Conservation (phyloP, 2,113 vertebrate genomes). For the Serilophus lunatus region DNA sequence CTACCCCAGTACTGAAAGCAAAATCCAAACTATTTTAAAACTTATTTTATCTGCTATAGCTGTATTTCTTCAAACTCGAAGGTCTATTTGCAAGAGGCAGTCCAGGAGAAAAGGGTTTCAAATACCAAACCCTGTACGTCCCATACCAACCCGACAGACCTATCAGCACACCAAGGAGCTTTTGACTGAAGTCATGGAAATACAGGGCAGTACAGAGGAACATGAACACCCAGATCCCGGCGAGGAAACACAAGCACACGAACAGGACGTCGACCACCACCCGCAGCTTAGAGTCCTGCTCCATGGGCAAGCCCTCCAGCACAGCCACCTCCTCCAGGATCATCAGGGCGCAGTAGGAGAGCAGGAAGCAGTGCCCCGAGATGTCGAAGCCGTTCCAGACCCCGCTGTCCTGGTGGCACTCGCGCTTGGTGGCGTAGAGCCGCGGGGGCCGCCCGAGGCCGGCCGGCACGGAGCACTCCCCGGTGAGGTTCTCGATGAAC, state of each 20-base stretch:
- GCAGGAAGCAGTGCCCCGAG: conserved; percentile 93
- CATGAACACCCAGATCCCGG: conserved; percentile 89
- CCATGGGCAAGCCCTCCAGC: conserved; percentile 71
- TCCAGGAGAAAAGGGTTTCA: conserved; percentile 84
- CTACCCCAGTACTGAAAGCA: conserved; percentile 10
- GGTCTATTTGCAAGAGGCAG: conserved; percentile 77
- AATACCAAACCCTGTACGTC: conserved; percentile 88
- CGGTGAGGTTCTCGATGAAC: conserved; percentile 83
- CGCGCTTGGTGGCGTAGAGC: conserved; percentile 66
- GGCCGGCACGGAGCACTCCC: conserved; percentile 73
- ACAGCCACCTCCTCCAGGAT: conserved; percentile 88
- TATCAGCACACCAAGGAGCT: conserved; percentile 81
- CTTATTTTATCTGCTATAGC: conserved; percentile 63
- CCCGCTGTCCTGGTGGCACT: conserved; percentile 78
- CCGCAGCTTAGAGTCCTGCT: conserved; percentile 41
- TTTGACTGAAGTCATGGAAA: conserved; percentile 87
- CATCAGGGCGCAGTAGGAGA: conserved; percentile 86
- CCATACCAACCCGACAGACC: conserved; percentile 85
- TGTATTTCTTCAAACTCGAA: conserved; percentile 67
- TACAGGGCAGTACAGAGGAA: conserved; percentile 90
- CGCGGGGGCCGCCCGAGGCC: neutral
- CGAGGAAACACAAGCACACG: conserved; percentile 80
- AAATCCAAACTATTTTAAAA: neutral
- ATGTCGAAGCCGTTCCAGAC: conserved; percentile 90
- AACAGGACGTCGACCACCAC: conserved; percentile 73